phyloP scores from a whole-genome alignment of 2,113 vertebrate genomes.

The Oenanthe melanoleuca region DNA sequence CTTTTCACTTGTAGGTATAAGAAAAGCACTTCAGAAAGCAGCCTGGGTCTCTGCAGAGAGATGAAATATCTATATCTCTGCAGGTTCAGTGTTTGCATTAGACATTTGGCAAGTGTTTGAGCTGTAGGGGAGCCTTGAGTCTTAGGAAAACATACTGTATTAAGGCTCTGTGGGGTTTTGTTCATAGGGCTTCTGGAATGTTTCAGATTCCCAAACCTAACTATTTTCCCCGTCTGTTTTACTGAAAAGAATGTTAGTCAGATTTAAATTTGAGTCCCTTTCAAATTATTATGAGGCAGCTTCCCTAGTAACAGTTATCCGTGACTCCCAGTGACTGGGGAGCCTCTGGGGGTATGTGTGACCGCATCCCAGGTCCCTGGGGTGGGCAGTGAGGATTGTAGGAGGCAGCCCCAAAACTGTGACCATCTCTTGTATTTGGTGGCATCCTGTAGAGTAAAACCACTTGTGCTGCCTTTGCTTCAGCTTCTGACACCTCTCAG shows the following conservation, averaged over 20 bases:
- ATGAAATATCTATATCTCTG: not conserved
- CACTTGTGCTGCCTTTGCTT: not conserved
- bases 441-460: not conserved
- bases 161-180: not conserved
- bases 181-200: not conserved
- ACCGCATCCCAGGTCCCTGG: not conserved
- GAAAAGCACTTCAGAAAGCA: not conserved
- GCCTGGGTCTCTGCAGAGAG: not conserved
- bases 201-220: not conserved
- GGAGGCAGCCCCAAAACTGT: not conserved
- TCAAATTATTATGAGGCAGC: not conserved
- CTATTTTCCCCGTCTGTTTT: not conserved
- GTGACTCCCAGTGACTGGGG: not conserved
- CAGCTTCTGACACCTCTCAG: not conserved
- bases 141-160: not conserved
- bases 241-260: not conserved
- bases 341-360: not conserved
- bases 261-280: not conserved
- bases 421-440: accelerated
- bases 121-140: not conserved
- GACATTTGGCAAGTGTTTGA: not conserved
- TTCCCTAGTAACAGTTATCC: not conserved
- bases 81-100: not conserved
- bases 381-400: not conserved
- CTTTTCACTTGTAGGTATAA: not conserved